Conservation (phyloP, 2,797 vertebrate species). For the Lacerta viridis region DNA sequence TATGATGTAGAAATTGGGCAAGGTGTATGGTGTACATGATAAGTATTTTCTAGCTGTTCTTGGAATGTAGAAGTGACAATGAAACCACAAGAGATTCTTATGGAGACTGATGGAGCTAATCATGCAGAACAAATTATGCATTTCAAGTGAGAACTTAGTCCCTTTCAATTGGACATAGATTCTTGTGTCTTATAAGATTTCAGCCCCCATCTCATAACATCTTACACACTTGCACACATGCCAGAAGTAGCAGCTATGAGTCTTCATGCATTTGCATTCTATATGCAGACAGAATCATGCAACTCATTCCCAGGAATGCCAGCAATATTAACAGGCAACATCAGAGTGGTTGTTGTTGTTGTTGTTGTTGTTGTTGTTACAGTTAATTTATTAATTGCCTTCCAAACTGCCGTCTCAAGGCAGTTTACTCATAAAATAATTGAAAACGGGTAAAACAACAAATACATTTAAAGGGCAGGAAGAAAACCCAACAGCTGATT, state of each 20-base stretch:
- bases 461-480: background rate
- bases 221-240: background rate
- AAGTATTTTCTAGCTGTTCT: background rate
- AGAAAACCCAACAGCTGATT: background rate
- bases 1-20: background rate
- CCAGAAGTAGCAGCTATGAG: background rate
- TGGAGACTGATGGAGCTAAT: background rate
- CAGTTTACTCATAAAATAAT: too few species aligned
- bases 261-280: background rate
- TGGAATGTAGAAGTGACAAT: background rate
- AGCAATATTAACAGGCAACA: background rate
- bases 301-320: background rate
- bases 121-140: background rate
- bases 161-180: background rate
- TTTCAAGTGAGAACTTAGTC: background rate
- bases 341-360: too few species aligned
- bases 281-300: background rate
- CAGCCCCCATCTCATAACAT: background rate
- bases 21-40: background rate
- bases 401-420: too few species aligned
- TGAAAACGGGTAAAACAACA: too few species aligned
- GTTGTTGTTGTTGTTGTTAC: too few species aligned
- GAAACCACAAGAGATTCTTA: background rate
- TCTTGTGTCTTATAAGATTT: background rate
- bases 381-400: too few species aligned